These are phyloP conservation scores for Coreoperca whiteheadi DNA, from an alignment of 2,113 vertebrate species.

Conservation along the genomic window DNA sequence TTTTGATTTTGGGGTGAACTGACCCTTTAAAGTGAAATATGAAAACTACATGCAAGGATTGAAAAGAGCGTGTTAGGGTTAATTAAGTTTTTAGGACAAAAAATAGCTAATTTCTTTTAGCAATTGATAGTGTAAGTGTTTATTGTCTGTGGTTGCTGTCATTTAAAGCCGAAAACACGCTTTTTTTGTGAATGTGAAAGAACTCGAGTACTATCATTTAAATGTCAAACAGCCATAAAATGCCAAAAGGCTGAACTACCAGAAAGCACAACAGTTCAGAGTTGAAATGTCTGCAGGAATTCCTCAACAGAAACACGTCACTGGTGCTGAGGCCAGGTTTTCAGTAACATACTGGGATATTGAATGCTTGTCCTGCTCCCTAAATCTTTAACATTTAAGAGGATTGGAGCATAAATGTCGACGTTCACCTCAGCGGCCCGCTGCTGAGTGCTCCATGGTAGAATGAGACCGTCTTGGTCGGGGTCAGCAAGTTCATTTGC, in stretches of 20 bases:
- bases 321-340: neutral
- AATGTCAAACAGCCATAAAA: conserved; percentile 56
- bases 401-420: conserved; percentile 50
- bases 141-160: neutral
- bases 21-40: too few species aligned
- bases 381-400: conserved; percentile 34
- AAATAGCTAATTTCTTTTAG: neutral
- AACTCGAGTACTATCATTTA: conserved; percentile 14
- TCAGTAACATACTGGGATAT: conserved; percentile 18
- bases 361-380: conserved; percentile 18
- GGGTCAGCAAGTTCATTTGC: conserved; percentile 44
- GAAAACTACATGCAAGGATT: neutral
- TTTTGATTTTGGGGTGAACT: too few species aligned
- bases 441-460: conserved; percentile 10
- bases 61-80: neutral
- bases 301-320: neutral
- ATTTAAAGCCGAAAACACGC: neutral
- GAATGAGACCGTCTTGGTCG: conserved; percentile 12
- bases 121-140: neutral
- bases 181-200: conserved; percentile 26
- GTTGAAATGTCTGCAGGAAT: conserved; percentile 37
- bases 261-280: conserved; percentile 28
- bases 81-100: neutral
- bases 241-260: conserved; percentile 27
- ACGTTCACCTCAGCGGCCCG: conserved; percentile 33